These are phyloP conservation scores for Scophthalmus maximus DNA, from an alignment of 2,113 vertebrate genomes.

Conservation along the genomic window DNA sequence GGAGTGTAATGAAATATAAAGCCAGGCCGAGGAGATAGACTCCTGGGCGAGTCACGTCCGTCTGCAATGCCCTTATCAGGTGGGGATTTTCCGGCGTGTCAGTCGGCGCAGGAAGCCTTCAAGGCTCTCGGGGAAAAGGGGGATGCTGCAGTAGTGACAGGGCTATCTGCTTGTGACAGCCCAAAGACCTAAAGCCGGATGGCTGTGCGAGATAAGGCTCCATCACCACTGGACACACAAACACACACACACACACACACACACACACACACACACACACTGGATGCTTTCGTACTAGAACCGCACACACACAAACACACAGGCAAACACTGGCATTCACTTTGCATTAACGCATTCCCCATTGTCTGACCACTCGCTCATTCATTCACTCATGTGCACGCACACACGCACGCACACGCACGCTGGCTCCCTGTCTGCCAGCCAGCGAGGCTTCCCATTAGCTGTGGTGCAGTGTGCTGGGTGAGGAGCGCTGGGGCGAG, in stretches of 20 bases:
- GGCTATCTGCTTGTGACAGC: slow-evolving; percentile 81
- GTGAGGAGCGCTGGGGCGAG: slow-evolving; percentile 81
- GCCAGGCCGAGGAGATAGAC: slow-evolving; percentile 51
- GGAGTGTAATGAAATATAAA: slow-evolving; percentile 71
- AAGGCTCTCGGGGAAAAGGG: slow-evolving; percentile 64
- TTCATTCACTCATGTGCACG: slow-evolving; percentile 64
- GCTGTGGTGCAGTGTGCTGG: slow-evolving; percentile 77
- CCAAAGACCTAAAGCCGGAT: slow-evolving; percentile 79
- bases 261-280: slow-evolving; percentile 45
- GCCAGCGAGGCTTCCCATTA: slow-evolving; percentile 79
- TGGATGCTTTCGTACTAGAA: not conserved
- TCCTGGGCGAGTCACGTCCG: slow-evolving; percentile 54
- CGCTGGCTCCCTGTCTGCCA: slow-evolving; percentile 70
- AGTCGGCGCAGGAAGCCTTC: slow-evolving; percentile 73
- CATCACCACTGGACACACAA: slow-evolving; percentile 65
- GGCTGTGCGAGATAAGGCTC: slow-evolving; percentile 76
- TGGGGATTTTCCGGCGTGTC: slow-evolving; percentile 76
- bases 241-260: slow-evolving; percentile 16
- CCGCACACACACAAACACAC: slow-evolving; percentile 39
- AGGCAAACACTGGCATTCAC: slow-evolving; percentile 69
- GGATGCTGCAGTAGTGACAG: slow-evolving; percentile 72
- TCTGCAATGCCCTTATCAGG: slow-evolving; percentile 76
- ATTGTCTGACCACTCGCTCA: slow-evolving; percentile 70
- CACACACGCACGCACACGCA: slow-evolving; percentile 20
- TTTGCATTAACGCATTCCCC: slow-evolving; percentile 78